Percentiles rank a stretch among this genome's conserved stretches.
phyloP scores from a whole-genome alignment of 2,888 invertebrate species.

The Thereva unica region DNA sequence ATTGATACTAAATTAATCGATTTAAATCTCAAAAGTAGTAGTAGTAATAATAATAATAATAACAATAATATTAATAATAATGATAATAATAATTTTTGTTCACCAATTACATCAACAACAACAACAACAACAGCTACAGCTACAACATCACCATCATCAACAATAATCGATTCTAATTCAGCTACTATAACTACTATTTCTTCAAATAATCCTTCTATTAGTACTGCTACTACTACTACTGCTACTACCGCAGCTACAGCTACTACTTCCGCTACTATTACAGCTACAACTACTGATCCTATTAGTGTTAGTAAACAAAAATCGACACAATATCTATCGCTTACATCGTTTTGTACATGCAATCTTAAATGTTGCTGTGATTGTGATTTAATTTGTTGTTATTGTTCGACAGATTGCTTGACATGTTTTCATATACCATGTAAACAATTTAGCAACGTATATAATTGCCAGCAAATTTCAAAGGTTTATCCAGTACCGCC shows the following conservation, averaged over 20 bases:
- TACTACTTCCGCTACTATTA: not conserved
- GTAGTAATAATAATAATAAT: not conserved
- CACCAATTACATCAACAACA: not conserved
- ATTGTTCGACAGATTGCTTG: slow-evolving; percentile 45
- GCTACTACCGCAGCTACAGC: not conserved
- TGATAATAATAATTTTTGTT: not conserved
- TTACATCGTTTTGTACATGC: slow-evolving; percentile 40
- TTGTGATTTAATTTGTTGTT: slow-evolving; percentile 42
- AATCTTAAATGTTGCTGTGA: slow-evolving; percentile 42
- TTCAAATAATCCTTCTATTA: not conserved
- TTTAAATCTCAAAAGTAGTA: slow-evolving; percentile 10
- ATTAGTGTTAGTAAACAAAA: slow-evolving; percentile 9
- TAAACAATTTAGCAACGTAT: slow-evolving; percentile 40
- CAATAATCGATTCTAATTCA: not conserved
- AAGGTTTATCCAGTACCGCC: slow-evolving; percentile 35
- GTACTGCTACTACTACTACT: not conserved
- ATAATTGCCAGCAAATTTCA: slow-evolving; percentile 40
- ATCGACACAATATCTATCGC: slow-evolving; percentile 20
- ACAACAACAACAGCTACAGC: not conserved
- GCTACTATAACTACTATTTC: not conserved
- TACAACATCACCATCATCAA: not conserved
- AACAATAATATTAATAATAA: not conserved
- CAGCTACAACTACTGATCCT: not conserved
- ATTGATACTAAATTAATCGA: slow-evolving; percentile 22
- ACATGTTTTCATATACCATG: slow-evolving; percentile 45